Evolutionary conservation across 2,888 invertebrate species (phyloP), one percentile per base, ranked within the genome.

Genomic region (Hymenopus coronatus): DNA sequence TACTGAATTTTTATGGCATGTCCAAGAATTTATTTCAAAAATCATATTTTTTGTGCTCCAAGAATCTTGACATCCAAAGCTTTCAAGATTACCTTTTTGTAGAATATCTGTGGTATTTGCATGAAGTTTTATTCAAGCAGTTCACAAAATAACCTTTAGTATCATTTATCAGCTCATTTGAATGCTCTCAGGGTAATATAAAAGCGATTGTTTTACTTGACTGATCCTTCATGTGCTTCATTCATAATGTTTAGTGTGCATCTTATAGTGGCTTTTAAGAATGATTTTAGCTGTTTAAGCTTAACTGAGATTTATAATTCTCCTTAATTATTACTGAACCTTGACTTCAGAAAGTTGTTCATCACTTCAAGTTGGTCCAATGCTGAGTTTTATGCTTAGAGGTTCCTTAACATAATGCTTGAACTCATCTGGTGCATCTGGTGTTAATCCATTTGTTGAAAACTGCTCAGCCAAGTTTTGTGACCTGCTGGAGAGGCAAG

Each of bases 401-500:
- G 0, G 20, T 20, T 70, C 25, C 20, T 25, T 70, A 70, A 70
- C 25, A 54, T 25, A 70, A 70, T 70, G 54, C 54, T 70, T 70
- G 2, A 20, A 70, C 54, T 70, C 54, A 70, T 70, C 54, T 20
- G 25, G 54, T 25, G 25, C 25, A 6, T 70, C 54, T 70, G 54
- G 54, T 70, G 54, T 70, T 70, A 70, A 25, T 70, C 54, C 54
- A 70, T 70, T 70, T 70, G 54, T 70, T 70, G 54, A 70, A 70
- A 70, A 15, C 54, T 70, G 54, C 54, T 70, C 54, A 70, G 54
- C 54, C 25, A 70, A 20, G 54, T 25, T 25, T 70, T 25, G 46
- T 15, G 54, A 85, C 85, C 85, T 85, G 85, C 85, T 46, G 85
- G 85, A 85, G 85, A 85, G 85, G 85, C 85, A 85, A 85, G 85